Conservation (phyloP, 2,888 invertebrate species). For the Teleiodes luculella region DNA sequence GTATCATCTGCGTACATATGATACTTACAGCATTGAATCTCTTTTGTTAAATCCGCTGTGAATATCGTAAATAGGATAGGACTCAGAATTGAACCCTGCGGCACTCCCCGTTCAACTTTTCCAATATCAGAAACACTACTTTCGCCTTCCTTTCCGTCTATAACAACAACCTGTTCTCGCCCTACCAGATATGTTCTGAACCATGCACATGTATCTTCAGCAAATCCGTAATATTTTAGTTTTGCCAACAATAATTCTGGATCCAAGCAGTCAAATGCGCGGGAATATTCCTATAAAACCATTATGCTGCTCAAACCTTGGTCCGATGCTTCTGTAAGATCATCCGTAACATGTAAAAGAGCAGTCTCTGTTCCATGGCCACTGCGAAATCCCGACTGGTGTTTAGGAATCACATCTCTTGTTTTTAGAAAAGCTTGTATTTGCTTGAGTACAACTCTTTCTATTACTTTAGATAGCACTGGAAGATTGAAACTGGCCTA, state of each 20-base stretch:
- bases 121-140: too few relatives aligned
- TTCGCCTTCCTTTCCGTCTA: too few relatives aligned
- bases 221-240: too few relatives aligned
- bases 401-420: not conserved
- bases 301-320: not conserved
- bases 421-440: not conserved
- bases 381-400: not conserved
- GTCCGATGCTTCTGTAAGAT: not conserved
- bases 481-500: not conserved
- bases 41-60: not conserved
- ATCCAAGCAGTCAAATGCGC: too few relatives aligned
- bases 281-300: not conserved
- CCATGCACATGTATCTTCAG: too few relatives aligned
- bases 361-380: not conserved
- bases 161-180: too few relatives aligned
- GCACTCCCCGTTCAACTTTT: too few relatives aligned
- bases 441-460: not conserved
- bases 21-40: too few relatives aligned
- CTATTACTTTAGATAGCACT: not conserved
- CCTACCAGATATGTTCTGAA: too few relatives aligned
- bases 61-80: not conserved
- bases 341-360: too few relatives aligned
- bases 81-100: too few relatives aligned
- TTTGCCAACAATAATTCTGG: too few relatives aligned
- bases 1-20: not conserved